Evolutionary conservation across 2,888 invertebrate species (phyloP).

Genomic region (Drosophila greeni): DNA sequence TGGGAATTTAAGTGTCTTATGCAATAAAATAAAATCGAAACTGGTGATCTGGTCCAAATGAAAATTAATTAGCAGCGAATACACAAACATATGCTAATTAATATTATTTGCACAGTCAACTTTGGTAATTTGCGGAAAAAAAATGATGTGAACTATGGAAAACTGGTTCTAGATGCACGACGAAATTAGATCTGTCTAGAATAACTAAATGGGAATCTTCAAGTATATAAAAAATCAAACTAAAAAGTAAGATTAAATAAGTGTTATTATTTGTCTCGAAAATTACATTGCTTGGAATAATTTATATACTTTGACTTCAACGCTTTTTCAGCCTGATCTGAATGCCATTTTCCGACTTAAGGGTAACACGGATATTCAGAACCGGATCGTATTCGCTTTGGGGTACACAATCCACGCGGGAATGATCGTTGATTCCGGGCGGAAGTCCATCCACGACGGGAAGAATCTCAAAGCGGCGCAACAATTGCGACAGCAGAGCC

Average conservation of each 20-base stretch:
- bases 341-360: conserved; percentile 80
- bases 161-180: conserved; percentile 8
- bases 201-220: neutral
- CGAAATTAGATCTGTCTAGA: neutral
- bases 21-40: conserved; percentile 25
- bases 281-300: neutral
- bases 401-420: conserved; percentile 63
- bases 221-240: neutral
- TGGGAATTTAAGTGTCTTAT: conserved; percentile 9
- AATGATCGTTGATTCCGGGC: conserved; percentile 70
- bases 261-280: neutral
- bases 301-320: neutral
- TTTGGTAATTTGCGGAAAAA: conserved; percentile 10
- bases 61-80: conserved; percentile 27
- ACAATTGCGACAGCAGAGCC: conserved; percentile 79
- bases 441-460: conserved; percentile 64
- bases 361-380: conserved; percentile 79
- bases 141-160: conserved; percentile 9
- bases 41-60: conserved; percentile 5
- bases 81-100: conserved; percentile 22
- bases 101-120: conserved; percentile 24
- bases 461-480: conserved; percentile 79
- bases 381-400: conserved; percentile 75
- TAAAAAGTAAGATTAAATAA: neutral
- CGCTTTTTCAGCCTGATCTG: conserved; percentile 76